phyloP scores from a whole-genome alignment of 2,113 vertebrate genomes.

The Camelus bactrianus region DNA sequence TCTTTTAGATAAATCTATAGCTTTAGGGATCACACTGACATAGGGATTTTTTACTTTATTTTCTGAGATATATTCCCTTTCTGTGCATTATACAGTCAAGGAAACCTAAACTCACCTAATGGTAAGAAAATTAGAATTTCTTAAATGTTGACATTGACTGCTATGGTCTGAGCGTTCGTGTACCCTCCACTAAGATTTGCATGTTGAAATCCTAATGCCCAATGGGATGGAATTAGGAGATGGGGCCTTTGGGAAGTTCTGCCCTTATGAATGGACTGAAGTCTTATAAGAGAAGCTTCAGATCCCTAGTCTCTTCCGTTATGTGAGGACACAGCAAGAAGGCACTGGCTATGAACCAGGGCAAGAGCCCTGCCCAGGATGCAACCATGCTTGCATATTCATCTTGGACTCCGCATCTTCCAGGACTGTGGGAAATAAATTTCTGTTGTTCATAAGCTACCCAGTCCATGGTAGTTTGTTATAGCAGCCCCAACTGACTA shows the following conservation, averaged over 20 bases:
- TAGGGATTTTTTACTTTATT: not conserved
- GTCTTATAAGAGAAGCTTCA: not conserved
- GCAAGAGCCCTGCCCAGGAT: not conserved
- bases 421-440: not conserved
- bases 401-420: not conserved
- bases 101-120: not conserved
- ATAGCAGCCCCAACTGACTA: not conserved
- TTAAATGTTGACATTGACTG: not conserved
- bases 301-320: not conserved
- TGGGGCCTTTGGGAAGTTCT: not conserved
- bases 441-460: not conserved
- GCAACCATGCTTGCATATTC: not conserved
- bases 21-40: not conserved
- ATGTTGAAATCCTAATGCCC: not conserved
- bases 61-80: not conserved
- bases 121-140: not conserved
- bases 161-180: not conserved
- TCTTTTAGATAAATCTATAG: not conserved
- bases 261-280: not conserved
- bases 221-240: not conserved
- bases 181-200: not conserved
- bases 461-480: not conserved
- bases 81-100: not conserved
- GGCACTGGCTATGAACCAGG: not conserved
- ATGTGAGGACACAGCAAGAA: not conserved